Evolutionary conservation across 2,888 invertebrate genomes (phyloP), one percentile per base, ranked within the genome.

Genomic region (Eulithis prunata): DNA sequence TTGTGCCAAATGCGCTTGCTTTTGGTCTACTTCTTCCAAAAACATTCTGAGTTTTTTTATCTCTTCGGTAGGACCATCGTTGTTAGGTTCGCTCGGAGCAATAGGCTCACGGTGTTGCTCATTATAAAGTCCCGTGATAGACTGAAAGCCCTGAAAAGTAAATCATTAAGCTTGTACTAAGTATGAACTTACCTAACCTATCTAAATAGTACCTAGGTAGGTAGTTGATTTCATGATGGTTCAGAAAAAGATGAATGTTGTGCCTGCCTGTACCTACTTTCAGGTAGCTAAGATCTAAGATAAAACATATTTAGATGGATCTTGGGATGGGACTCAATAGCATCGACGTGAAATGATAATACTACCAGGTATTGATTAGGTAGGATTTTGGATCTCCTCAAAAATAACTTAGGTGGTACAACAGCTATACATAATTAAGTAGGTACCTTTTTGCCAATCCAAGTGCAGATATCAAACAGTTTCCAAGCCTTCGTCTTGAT

Each of bases 371-470:
- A 21, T 21, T 21, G 21, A 21, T 21, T 21, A 21, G 21, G 21
- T 21, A 32, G 32, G 4, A 32, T 32, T 32, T 32, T 32, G 32
- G 32, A 32, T 32, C 5, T 41, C 6, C 8, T 47, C 14, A 14
- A 14, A 47, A 47, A 47, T 14, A 7, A 14, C 1, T 47, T 8
- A 1, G n/a, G 14, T 11, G 11, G 11, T 51, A 28, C 47, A 49
- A 28, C 47, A 49, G 7, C 32, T 32, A 5, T 2, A 5, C 32
- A 32, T 3, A 32, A 4, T 32, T 51, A 21, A 4, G 7, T 67
- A 41, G 2, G 8, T 81, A 91, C 93, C 90, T 92, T 93, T 79
- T 79, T 87, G 43, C 92, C 92, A 57, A 93, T 87, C 93, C 92
- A 92, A 11, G 89, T 75, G 70, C 91, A 92, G 12, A 93, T 75